Conservation (phyloP, 2,797 vertebrate species). For the Fistularia commersonii region DNA sequence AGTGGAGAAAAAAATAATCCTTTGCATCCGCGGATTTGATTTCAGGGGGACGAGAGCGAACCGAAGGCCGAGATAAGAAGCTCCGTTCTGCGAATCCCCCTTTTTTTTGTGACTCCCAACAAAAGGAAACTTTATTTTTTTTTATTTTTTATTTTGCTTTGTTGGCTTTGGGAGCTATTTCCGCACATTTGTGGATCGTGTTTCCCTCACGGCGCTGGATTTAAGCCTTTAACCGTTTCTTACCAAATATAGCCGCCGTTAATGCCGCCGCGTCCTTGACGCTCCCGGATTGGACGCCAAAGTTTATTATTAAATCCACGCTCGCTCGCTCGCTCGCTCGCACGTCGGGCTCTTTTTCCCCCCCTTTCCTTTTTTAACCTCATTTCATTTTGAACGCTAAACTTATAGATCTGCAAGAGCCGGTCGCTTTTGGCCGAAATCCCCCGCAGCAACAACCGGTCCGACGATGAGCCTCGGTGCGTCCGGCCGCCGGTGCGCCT, state of each 20-base stretch:
- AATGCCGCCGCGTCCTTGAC: slow-evolving; percentile 45
- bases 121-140: not conserved
- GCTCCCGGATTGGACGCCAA: slow-evolving; percentile 40
- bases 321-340: not conserved
- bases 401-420: too few species aligned
- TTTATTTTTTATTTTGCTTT: too few species aligned
- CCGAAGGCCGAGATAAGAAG: slow-evolving; percentile 43
- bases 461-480: slow-evolving; percentile 23
- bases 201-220: slow-evolving; percentile 6
- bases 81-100: slow-evolving; percentile 13
- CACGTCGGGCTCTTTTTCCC: not conserved
- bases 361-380: not conserved
- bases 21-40: slow-evolving; percentile 2
- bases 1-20: slow-evolving; percentile 47
- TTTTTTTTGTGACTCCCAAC: slow-evolving; percentile 25
- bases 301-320: slow-evolving; percentile 57
- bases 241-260: slow-evolving; percentile 67
- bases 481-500: slow-evolving; percentile 7
- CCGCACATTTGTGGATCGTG: not conserved
- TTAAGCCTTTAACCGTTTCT: slow-evolving; percentile 42
- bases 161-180: slow-evolving; percentile 1
- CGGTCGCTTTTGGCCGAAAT: too few species aligned
- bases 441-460: too few species aligned
- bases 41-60: slow-evolving; percentile 9
- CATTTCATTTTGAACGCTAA: too few species aligned